phyloP scores from a whole-genome alignment of 35 echinoderm and acorn worm species.

The Heliocidaris tuberculata region DNA sequence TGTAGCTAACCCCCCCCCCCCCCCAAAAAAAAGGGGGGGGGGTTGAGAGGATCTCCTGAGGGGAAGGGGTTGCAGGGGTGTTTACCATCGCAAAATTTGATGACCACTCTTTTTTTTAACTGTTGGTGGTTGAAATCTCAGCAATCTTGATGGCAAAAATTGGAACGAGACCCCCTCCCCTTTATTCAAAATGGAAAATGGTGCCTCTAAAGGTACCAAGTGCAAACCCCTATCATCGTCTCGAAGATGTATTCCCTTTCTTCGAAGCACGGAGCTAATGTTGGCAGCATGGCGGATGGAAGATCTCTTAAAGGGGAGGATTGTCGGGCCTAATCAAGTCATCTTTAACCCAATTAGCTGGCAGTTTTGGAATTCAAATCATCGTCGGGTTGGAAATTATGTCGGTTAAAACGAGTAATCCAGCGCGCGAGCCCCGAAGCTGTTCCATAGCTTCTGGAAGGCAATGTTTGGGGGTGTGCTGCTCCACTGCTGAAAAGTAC shows the following conservation, averaged over 20 bases:
- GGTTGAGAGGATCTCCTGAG: too few species aligned
- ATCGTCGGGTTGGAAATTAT: conserved; percentile 27
- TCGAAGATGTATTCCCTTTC: background rate
- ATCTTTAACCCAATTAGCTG: conserved; percentile 38
- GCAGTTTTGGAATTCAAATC: conserved; percentile 40
- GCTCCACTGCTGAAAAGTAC: background rate
- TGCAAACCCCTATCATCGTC: background rate
- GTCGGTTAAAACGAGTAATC: conserved; percentile 37
- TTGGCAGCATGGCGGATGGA: background rate
- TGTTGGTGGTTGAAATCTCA: too few species aligned
- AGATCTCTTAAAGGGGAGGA: background rate
- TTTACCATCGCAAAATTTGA: too few species aligned
- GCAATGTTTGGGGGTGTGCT: background rate
- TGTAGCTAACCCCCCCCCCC: too few species aligned
- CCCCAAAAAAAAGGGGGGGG: too few species aligned
- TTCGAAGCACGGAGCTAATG: background rate
- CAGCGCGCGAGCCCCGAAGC: background rate
- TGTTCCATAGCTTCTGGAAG: background rate
- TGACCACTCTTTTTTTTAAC: too few species aligned
- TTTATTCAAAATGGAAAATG: too few species aligned
- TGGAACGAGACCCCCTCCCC: too few species aligned
- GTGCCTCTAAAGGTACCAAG: background rate
- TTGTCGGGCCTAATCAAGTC: conserved; percentile 37
- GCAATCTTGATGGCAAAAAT: too few species aligned
- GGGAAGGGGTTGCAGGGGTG: too few species aligned